Conservation (phyloP, 2,113 vertebrate species). For the Aepyceros melampus region DNA sequence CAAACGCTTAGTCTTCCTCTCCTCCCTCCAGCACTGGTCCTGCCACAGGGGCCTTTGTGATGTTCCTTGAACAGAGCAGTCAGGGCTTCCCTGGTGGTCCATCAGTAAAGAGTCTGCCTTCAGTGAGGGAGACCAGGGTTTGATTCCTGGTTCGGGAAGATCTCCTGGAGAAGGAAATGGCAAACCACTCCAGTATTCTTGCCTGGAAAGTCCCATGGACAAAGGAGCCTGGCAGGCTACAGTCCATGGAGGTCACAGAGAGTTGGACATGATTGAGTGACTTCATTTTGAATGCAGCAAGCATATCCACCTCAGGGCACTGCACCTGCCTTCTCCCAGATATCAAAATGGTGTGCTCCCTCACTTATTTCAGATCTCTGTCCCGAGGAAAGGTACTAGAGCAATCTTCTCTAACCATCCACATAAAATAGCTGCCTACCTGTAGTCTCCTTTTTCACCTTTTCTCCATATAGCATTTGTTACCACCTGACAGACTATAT, state of each 20-base stretch:
- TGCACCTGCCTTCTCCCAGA: neutral
- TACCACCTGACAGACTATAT: neutral
- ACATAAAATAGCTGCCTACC: neutral
- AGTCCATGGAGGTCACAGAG: neutral
- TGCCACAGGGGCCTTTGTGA: neutral
- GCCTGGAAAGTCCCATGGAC: neutral
- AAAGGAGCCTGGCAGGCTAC: neutral
- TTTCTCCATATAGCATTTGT: neutral
- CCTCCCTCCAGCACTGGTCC: neutral
- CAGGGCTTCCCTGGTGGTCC: neutral
- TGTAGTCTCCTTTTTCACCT: neutral
- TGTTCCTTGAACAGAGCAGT: neutral
- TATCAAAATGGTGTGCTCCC: neutral
- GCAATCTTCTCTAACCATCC: neutral
- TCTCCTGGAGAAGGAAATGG: neutral
- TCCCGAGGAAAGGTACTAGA: neutral
- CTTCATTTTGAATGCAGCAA: neutral
- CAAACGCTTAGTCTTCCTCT: neutral
- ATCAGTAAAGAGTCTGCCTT: neutral
- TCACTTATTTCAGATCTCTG: neutral
- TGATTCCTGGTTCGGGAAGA: neutral
- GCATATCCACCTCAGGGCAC: too few species aligned
- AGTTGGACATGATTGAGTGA: neutral
- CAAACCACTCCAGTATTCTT: neutral
- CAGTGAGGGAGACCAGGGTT: neutral